Conservation (phyloP, 2,113 vertebrate genomes). For the Edolisoma coerulescens region DNA sequence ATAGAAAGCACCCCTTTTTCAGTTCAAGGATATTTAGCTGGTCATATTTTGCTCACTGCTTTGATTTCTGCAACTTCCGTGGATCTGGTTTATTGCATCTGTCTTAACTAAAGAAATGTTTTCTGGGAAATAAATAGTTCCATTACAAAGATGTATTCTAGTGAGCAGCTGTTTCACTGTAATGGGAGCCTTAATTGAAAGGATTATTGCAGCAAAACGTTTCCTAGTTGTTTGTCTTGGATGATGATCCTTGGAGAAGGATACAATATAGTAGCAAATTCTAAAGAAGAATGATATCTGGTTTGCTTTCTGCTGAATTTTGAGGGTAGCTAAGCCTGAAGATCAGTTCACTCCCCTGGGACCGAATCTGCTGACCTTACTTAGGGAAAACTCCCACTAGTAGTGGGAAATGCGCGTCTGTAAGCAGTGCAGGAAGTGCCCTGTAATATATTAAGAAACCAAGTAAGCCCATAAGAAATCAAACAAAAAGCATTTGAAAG, state of each 20-base stretch:
- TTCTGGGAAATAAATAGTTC: constrained; percentile 57
- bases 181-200: constrained; percentile 49
- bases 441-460: constrained; percentile 56
- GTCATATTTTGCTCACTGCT: background rate
- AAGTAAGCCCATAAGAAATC: constrained; percentile 18
- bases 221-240: constrained; percentile 49
- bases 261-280: background rate
- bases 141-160: constrained; percentile 48
- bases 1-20: background rate
- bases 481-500: constrained; percentile 38
- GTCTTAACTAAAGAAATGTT: constrained; percentile 31
- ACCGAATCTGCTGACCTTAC: constrained; percentile 30
- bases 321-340: background rate
- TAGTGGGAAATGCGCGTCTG: constrained; percentile 58
- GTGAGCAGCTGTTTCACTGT: constrained; percentile 34
- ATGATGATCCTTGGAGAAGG: background rate
- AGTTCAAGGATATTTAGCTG: background rate
- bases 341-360: constrained; percentile 4
- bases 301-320: background rate
- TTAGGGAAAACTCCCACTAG: constrained; percentile 33
- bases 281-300: background rate
- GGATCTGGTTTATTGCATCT: constrained; percentile 49
- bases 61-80: background rate
- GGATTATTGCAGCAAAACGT: background rate
- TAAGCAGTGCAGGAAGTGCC: constrained; percentile 50